These are phyloP conservation scores for Xylota sylvarum DNA, from an alignment of 2,888 invertebrate genomes.

Conservation along the genomic window DNA sequence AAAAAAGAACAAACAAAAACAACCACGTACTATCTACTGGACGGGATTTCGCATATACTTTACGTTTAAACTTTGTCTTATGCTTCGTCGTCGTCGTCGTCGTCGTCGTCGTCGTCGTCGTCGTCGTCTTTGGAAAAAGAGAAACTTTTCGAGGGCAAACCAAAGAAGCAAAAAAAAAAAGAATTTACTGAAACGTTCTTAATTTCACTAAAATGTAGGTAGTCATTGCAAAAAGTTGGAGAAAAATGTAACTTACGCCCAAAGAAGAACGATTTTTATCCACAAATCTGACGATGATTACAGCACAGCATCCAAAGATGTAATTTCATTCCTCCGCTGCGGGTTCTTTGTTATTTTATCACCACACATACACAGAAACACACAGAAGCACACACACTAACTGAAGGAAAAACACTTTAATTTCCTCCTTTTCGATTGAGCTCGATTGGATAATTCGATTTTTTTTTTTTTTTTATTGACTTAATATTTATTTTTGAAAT, in stretches of 20 bases:
- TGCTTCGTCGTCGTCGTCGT: background rate
- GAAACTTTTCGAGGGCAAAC: slow-evolving; percentile 17
- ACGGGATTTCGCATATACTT: background rate
- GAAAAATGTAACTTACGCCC: slow-evolving; percentile 18
- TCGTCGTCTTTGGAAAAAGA: slow-evolving; percentile 14
- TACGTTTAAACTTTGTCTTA: background rate
- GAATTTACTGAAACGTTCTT: slow-evolving; percentile 26
- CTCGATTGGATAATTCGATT: slow-evolving; percentile 40
- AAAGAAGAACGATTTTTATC: slow-evolving; percentile 30
- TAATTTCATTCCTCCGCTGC: slow-evolving; percentile 13
- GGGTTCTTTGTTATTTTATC: slow-evolving; percentile 32
- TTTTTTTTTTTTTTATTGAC: slow-evolving; percentile 24
- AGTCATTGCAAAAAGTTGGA: background rate
- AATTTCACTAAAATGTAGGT: slow-evolving; percentile 13
- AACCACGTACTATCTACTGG: background rate
- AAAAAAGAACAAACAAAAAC: background rate
- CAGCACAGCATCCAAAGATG: slow-evolving; percentile 55
- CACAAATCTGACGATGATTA: slow-evolving; percentile 42
- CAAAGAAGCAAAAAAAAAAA: background rate
- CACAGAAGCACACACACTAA: background rate
- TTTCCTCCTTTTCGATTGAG: background rate
- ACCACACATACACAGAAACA: background rate
- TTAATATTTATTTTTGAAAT: slow-evolving; percentile 15
- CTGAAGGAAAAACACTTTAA: slow-evolving; percentile 13
- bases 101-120: background rate